Evolutionary conservation across 2,797 vertebrate genomes (phyloP), one percentile per base, ranked within the genome.

Genomic region (Miichthys miiuy): DNA sequence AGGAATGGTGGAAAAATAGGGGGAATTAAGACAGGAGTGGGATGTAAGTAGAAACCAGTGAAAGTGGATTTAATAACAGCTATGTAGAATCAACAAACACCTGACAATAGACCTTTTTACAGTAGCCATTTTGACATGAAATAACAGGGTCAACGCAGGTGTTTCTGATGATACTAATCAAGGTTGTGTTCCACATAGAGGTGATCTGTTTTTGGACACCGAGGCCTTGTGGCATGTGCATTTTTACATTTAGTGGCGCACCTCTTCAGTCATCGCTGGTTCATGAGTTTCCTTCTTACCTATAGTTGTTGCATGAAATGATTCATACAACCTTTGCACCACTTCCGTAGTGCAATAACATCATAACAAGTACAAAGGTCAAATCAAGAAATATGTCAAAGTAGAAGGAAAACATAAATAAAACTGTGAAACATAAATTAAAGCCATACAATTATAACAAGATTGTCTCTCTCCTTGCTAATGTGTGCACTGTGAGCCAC

Each of bases 241-340:
- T 21, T 50, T 52, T 63, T 12, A 67, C 1, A 56, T 23, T 44
- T 23, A 47, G 14, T 51, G 46, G 41, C 66, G 1, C 17, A 18
- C 20, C 41, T 60, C 52, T 42, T 42, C 13, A 25, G 30, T 42
- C 25, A 16, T 34, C 6, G 6, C 13, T 27, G 3, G 16, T 5
- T 9, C 21, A 20, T 27, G 44, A 46, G 56, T 65, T 64, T 79
- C 41, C 63, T 67, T 50, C 16, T 58, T 23, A 3, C 4, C 12
- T 25, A 41, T 10, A 76, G 21, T 13, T 0, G 4, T 55, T 44
- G n/a, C 68, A 38, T 11, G 14, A 52, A 63, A 58, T 44, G 20
- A 61, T 60, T 66, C 50, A 67, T 4, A 20, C 60, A 13, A 76
- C 62, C 48, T 56, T 65, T 66, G 48, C 17, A 51, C 46, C 25